Evolutionary conservation across 1,140 invertebrate genomes (phyloP).

Genomic region (Grapholita molesta): DNA sequence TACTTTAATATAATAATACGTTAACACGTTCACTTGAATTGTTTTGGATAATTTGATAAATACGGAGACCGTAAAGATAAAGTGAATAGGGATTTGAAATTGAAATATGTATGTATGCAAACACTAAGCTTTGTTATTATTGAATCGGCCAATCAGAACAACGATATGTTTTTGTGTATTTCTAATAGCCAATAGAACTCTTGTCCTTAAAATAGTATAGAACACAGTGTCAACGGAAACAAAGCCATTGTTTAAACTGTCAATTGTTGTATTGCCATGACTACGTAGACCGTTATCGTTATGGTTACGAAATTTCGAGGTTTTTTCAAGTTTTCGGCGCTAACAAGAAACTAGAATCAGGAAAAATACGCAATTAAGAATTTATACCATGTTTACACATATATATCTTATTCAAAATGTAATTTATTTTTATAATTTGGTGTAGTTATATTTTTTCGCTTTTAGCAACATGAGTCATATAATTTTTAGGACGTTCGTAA

Average conservation of each 20-base stretch:
- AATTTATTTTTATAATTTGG: neutral
- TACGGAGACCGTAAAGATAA: neutral
- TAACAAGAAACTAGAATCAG: neutral
- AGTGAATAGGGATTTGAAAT: constrained; percentile 26
- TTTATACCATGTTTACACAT: neutral
- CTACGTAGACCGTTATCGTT: constrained; percentile 18
- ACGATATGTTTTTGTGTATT: neutral
- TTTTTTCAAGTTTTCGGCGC: neutral
- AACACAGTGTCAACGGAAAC: constrained; percentile 1
- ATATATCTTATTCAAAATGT: neutral
- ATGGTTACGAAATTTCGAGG: neutral
- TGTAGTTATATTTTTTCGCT: neutral
- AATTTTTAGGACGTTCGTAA: neutral
- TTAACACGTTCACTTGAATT: neutral
- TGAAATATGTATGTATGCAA: neutral
- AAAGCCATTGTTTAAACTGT: constrained; percentile 15
- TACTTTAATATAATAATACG: constrained; percentile 2
- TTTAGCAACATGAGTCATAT: neutral
- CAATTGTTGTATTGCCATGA: constrained; percentile 35
- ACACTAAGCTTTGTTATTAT: neutral
- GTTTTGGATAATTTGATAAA: constrained; percentile 14
- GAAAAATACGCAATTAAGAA: neutral
- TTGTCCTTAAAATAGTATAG: neutral
- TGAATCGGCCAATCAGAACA: neutral
- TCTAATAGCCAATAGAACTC: neutral